Percentiles rank a stretch among this genome's conserved stretches.
Conservation (phyloP, 2,797 vertebrate species). For the Mus minutoides region DNA sequence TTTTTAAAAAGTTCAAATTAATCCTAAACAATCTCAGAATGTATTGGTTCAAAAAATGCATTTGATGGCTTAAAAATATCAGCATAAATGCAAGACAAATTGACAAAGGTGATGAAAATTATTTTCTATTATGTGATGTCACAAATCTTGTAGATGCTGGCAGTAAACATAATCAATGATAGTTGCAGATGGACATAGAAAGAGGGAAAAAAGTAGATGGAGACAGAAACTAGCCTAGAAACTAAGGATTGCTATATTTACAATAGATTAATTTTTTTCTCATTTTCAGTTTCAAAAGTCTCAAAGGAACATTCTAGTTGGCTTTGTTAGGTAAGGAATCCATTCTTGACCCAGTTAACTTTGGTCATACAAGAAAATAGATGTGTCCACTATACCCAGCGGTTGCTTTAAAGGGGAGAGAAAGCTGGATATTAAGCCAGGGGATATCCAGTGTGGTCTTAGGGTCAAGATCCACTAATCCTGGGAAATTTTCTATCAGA, state of each 20-base stretch:
- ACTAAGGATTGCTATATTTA: background rate
- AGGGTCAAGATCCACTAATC: background rate
- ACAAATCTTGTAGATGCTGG: background rate
- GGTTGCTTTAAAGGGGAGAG: background rate
- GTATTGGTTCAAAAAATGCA: background rate
- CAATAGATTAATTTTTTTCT: background rate
- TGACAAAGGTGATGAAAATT: background rate
- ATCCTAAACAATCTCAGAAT: background rate
- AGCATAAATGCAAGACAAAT: background rate
- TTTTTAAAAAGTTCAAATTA: constrained; percentile 32
- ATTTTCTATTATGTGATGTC: background rate
- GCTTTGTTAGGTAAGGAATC: background rate
- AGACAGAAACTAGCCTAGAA: background rate
- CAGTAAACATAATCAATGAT: background rate
- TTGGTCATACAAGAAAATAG: background rate
- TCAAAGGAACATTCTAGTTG: background rate
- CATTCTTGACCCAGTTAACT: background rate
- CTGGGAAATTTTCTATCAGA: background rate
- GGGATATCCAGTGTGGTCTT: background rate
- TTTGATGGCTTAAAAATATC: background rate
- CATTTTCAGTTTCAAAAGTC: background rate
- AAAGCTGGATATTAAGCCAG: background rate
- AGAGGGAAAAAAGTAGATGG: background rate
- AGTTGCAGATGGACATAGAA: background rate
- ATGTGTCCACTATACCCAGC: background rate